Percentiles rank a stretch among this genome's conserved stretches.
These are phyloP conservation scores for Trissolcus japonicus DNA, from an alignment of 2,888 invertebrate species.

Conservation along the genomic window DNA sequence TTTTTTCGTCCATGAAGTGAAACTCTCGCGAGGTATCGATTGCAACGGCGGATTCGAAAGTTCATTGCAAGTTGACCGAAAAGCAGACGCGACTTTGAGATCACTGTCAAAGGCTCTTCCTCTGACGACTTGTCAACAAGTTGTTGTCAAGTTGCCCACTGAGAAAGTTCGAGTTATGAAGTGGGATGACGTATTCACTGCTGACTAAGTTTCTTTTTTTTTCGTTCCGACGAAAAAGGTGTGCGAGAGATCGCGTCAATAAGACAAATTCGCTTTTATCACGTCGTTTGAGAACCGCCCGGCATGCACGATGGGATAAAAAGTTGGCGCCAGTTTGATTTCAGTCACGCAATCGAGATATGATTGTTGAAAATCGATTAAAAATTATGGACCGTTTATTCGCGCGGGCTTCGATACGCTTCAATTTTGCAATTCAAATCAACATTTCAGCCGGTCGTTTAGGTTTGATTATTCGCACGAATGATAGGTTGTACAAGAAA, in stretches of 20 bases:
- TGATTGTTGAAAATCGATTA: slow-evolving; percentile 16
- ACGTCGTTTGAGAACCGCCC: slow-evolving; percentile 6
- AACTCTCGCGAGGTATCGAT: slow-evolving; percentile 23
- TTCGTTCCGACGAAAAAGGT: slow-evolving; percentile 3
- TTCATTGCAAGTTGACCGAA: slow-evolving; percentile 32
- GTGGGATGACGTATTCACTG: neutral
- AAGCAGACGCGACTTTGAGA: slow-evolving; percentile 3
- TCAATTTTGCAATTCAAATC: no score
- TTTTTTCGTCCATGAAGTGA: neutral
- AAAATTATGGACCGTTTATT: slow-evolving; percentile 1
- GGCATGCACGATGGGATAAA: slow-evolving; percentile 19
- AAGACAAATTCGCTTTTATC: slow-evolving; percentile 26
- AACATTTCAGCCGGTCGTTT: no score
- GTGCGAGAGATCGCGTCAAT: slow-evolving; percentile 1
- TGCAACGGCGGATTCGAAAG: slow-evolving; percentile 22
- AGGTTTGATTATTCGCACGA: no score
- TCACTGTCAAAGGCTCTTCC: slow-evolving; percentile 28
- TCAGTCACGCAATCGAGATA: neutral
- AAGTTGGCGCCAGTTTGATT: slow-evolving; percentile 17
- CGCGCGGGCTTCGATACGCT: no score
- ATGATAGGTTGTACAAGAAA: no score
- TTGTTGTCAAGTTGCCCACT: slow-evolving; percentile 51
- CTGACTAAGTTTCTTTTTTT: no score
- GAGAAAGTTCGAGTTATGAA: slow-evolving; percentile 34
- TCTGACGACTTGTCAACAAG: slow-evolving; percentile 40